These are phyloP conservation scores for Jacana jacana DNA, from an alignment of 2,113 vertebrate genomes.

Conservation along the genomic window DNA sequence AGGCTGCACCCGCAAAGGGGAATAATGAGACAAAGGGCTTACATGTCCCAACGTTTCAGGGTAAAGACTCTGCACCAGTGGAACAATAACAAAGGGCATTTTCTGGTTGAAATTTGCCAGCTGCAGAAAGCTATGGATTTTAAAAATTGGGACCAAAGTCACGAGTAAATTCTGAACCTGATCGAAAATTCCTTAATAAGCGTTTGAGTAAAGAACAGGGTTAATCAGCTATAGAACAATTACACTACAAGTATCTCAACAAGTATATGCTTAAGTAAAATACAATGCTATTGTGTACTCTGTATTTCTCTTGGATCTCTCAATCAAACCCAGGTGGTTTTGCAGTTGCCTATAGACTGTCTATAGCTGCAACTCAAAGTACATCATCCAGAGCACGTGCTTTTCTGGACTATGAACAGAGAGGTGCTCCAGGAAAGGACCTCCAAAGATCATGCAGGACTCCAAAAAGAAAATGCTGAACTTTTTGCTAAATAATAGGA, in stretches of 20 bases:
- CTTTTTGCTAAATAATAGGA: neutral
- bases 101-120: neutral
- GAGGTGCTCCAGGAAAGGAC: neutral
- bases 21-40: neutral
- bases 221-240: neutral
- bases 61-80: neutral
- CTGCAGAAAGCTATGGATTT: neutral
- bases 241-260: neutral
- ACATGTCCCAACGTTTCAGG: neutral
- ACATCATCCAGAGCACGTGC: neutral
- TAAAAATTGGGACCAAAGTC: neutral
- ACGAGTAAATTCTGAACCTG: neutral
- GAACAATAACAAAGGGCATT: neutral
- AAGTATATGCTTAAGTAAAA: neutral
- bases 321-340: neutral
- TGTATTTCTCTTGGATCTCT: neutral
- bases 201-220: neutral
- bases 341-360: neutral
- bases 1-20: neutral
- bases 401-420: neutral
- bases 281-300: neutral
- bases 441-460: neutral
- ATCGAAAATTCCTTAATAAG: neutral
- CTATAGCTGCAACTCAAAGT: neutral
- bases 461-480: neutral